Evolutionary conservation across 2,888 invertebrate species (phyloP).

Genomic region (Theretra japonica): DNA sequence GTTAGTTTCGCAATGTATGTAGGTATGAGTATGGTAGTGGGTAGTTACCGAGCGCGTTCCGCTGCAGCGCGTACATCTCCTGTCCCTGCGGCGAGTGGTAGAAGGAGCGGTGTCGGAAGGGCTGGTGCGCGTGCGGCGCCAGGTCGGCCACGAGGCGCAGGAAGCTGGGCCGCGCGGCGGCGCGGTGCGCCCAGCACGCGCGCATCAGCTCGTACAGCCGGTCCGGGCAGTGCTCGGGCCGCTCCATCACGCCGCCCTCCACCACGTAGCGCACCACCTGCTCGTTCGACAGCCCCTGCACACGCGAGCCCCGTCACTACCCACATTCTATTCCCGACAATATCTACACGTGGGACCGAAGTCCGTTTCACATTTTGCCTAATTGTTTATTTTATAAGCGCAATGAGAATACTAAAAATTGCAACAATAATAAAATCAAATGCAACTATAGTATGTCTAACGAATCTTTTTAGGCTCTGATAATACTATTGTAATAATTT

Average conservation of each 20-base stretch:
- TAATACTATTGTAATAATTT: background rate
- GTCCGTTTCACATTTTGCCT: no score
- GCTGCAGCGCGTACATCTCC: slow-evolving; percentile 80
- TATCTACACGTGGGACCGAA: no score
- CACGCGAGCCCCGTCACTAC: background rate
- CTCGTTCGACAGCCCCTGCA: slow-evolving; percentile 94
- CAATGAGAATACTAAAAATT: no score
- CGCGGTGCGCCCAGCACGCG: slow-evolving; percentile 95
- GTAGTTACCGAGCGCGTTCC: slow-evolving; percentile 57
- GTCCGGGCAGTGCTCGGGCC: slow-evolving; percentile 97
- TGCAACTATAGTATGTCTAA: no score
- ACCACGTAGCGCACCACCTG: slow-evolving; percentile 96
- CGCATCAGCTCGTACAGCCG: slow-evolving; percentile 96
- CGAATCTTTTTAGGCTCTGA: no score
- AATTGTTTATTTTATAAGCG: no score
- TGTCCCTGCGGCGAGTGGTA: slow-evolving; percentile 86
- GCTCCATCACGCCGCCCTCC: slow-evolving; percentile 96
- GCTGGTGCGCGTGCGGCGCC: slow-evolving; percentile 86
- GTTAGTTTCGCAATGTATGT: background rate
- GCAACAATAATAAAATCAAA: no score
- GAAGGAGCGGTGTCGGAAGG: slow-evolving; percentile 86
- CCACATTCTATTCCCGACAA: background rate
- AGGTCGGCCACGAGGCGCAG: slow-evolving; percentile 91
- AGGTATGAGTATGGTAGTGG: slow-evolving; percentile 32
- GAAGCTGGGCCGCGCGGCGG: slow-evolving; percentile 92